phyloP scores from a whole-genome alignment of 2,888 invertebrate species.

The Cabera pusaria region DNA sequence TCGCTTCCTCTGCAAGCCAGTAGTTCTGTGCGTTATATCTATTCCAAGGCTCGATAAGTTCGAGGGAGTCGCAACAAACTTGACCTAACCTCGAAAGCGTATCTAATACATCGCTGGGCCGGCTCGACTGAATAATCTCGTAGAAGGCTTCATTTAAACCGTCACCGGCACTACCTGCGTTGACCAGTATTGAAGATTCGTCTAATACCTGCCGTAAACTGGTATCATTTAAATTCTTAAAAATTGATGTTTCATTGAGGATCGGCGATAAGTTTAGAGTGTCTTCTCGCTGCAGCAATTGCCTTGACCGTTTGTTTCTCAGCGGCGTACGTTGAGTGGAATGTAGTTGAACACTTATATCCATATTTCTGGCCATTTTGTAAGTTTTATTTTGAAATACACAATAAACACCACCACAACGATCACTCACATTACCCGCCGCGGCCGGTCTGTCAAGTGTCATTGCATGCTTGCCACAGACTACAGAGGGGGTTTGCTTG shows the following conservation, averaged over 20 bases:
- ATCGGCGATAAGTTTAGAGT: slow-evolving; percentile 73
- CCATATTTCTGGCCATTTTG: slow-evolving; percentile 45
- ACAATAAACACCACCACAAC: slow-evolving; percentile 2
- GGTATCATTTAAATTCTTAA: slow-evolving; percentile 73
- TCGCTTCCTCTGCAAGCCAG: slow-evolving; percentile 91
- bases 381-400: not conserved
- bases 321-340: slow-evolving; percentile 67
- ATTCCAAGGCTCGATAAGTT: slow-evolving; percentile 76
- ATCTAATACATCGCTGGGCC: slow-evolving; percentile 81
- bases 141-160: slow-evolving; percentile 71
- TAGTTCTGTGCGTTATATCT: slow-evolving; percentile 71
- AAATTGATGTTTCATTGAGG: slow-evolving; percentile 73
- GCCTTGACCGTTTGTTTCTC: slow-evolving; percentile 57
- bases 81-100: slow-evolving; percentile 85
- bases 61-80: slow-evolving; percentile 85
- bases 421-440: slow-evolving; percentile 8
- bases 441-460: too few relatives aligned
- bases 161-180: slow-evolving; percentile 56
- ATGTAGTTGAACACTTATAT: slow-evolving; percentile 56
- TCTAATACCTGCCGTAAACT: slow-evolving; percentile 71
- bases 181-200: slow-evolving; percentile 64
- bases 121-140: slow-evolving; percentile 72
- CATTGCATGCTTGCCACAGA: too few relatives aligned
- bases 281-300: slow-evolving; percentile 65
- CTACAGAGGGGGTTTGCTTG: too few relatives aligned